A percentile compares a stretch with the other conserved stretches of the same genome.
phyloP scores from a whole-genome alignment of 2,888 invertebrate genomes.

The Ophioninae sp. region DNA sequence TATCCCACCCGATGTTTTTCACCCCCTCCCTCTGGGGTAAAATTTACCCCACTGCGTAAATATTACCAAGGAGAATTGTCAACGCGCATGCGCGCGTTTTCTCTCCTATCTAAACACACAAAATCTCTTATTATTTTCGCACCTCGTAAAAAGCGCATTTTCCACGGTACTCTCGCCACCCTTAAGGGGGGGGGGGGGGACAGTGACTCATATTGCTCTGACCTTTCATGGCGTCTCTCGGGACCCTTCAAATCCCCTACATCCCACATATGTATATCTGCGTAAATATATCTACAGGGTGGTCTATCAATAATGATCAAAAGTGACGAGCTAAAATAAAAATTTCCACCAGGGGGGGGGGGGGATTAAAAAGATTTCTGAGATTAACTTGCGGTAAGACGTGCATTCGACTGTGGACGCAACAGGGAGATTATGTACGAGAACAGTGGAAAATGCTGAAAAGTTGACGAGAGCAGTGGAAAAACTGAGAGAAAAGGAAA shows the following conservation, averaged over 20 bases:
- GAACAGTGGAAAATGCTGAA: too few species aligned
- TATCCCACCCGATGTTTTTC: constrained; percentile 20
- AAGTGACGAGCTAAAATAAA: neutral
- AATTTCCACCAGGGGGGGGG: neutral
- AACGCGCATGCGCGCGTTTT: constrained; percentile 35
- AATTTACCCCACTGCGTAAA: constrained; percentile 66
- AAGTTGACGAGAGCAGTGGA: too few species aligned
- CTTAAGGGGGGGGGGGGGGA: neutral
- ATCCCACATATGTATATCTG: neutral
- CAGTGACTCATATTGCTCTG: constrained; percentile 52
- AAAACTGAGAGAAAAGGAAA: too few species aligned
- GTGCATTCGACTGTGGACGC: too few species aligned
- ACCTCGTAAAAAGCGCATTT: constrained; percentile 59
- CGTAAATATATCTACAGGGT: neutral
- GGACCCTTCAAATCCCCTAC: constrained; percentile 10
- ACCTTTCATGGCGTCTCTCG: constrained; percentile 49
- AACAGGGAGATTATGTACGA: too few species aligned
- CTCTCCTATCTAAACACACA: constrained; percentile 66
- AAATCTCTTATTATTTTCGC: constrained; percentile 73
- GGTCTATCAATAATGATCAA: neutral
- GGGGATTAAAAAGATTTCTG: neutral
- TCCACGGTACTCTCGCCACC: constrained; percentile 40
- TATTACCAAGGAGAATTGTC: constrained; percentile 60
- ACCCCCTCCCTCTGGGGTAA: constrained; percentile 35
- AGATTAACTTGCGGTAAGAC: neutral